Evolutionary conservation across 2,888 invertebrate species (phyloP), one percentile per base, ranked within the genome.

Genomic region (Lysandra coridon): DNA sequence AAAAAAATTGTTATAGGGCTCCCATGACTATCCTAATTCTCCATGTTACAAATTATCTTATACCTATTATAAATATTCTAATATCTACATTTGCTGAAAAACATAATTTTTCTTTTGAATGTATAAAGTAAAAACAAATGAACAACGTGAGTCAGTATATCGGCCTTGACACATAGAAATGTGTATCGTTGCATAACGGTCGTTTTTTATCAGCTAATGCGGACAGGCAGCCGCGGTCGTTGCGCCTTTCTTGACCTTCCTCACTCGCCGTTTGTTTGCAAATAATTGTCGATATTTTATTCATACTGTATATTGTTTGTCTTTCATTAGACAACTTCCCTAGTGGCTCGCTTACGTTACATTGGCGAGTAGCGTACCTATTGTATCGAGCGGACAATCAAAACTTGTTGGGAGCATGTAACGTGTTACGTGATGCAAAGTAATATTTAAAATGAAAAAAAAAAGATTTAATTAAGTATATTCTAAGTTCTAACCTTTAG

Each of bases 141-240:
- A 64, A 64, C 30, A 62, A 7, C 23, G 10, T 64, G 64, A 64
- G 12, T 64, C 64, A 64, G 30, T 64, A 4, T 64, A 49, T 2
- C 30, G 64, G 64, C 64, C 64, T 64, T 64, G 64, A 64, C 64
- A 64, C 30, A 64, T 30, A 64, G 30, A 30, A 64, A 0, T 64
- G 64, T 64, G 64, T 64, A 64, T 64, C 64, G 64, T 64, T 64
- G 64, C 64, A 12, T 64, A 64, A 64, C 64, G 12, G 7, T 7
- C 2, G 23, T 62, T 64, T 64, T 64, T 30, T 64, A 64, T 30
- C 12, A 64, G 64, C 10, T 10, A 12, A 64, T 64, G 30, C 4
- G 62, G 62, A n/a, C 23, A 23, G 23, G 0, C 23, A 23, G 23
- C 0, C 23, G 23, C 30, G 64, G 64, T 64, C 64, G 10, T 10